These are phyloP conservation scores for Chrysemys picta DNA, from an alignment of 2,113 vertebrate species.

Conservation along the genomic window DNA sequence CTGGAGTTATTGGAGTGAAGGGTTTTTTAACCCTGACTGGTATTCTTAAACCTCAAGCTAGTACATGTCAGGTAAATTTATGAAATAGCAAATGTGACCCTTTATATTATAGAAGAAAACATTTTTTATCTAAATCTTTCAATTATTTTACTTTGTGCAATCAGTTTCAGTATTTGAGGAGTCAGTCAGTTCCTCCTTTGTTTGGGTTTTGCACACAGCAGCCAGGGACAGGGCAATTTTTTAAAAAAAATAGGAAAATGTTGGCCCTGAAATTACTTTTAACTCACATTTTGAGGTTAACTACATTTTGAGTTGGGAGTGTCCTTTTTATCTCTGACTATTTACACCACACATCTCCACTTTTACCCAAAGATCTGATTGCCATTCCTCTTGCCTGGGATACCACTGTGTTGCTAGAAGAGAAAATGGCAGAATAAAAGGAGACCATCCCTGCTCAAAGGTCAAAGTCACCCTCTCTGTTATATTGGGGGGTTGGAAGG, in stretches of 20 bases:
- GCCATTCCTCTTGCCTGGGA: neutral
- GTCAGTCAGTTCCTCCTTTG: neutral
- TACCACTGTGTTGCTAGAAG: neutral
- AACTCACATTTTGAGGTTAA: neutral
- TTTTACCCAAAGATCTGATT: neutral
- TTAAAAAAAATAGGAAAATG: neutral
- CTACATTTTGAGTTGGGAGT: neutral
- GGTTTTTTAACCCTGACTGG: rapidly evolving
- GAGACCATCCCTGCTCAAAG: neutral
- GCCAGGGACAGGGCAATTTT: neutral
- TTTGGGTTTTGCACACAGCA: neutral
- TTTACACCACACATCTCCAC: neutral
- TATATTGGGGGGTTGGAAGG: neutral
- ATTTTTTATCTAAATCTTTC: neutral
- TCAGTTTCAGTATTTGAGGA: conserved; percentile 4
- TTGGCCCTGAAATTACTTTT: neutral
- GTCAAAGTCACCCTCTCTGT: neutral
- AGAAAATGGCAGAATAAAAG: neutral
- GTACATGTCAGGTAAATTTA: neutral
- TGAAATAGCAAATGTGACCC: neutral
- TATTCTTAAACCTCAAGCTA: neutral
- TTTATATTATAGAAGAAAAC: neutral
- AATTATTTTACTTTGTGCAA: neutral
- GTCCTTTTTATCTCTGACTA: neutral
- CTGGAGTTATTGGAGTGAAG: neutral